These are phyloP conservation scores for Cryptoleucopteryx plumbea DNA, from an alignment of 2,113 vertebrate species.

Conservation along the genomic window DNA sequence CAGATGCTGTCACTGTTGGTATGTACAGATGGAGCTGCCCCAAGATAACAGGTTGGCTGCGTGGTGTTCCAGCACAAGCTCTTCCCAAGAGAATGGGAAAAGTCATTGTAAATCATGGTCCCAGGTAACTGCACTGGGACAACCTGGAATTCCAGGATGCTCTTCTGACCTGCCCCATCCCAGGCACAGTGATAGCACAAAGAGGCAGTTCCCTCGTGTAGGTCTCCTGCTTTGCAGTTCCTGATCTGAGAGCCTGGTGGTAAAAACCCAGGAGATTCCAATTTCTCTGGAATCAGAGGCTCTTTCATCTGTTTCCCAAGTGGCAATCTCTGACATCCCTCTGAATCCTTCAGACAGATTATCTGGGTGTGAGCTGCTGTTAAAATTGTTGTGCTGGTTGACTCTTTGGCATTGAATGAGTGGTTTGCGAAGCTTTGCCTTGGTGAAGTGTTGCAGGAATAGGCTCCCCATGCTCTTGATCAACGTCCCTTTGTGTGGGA, in stretches of 20 bases:
- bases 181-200: fast-evolving
- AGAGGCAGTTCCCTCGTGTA: background rate
- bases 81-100: background rate
- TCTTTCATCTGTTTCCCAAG: background rate
- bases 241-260: background rate
- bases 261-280: background rate
- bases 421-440: background rate
- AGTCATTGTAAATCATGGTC: background rate
- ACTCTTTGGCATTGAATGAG: background rate
- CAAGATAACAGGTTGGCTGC: background rate
- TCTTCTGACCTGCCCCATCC: background rate
- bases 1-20: conserved; percentile 95
- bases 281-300: background rate
- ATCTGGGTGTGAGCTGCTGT: background rate
- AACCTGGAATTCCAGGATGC: background rate
- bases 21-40: conserved; percentile 26
- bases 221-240: background rate
- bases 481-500: background rate
- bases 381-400: background rate
- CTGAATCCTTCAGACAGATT: background rate
- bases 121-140: background rate
- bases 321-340: background rate
- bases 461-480: background rate
- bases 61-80: background rate
- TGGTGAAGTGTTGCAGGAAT: background rate